These are phyloP conservation scores for Epizoanthus ramosus DNA, from an alignment of 92 coral and sea anemone genomes.

Conservation along the genomic window DNA sequence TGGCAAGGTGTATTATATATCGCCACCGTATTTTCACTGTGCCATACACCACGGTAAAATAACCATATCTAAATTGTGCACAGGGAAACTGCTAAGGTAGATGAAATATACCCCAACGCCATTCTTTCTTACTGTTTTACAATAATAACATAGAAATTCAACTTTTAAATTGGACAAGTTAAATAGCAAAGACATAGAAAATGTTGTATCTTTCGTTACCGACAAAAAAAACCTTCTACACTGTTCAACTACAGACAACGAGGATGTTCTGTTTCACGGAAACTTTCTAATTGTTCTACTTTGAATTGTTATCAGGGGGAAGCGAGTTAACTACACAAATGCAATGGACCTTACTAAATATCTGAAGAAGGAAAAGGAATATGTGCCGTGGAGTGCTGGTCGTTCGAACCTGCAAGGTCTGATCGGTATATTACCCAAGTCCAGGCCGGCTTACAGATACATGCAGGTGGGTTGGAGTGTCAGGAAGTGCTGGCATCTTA, in stretches of 20 bases:
- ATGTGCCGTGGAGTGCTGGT: conserved; percentile 73
- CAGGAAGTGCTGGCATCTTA: too few species aligned
- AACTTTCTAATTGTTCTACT: neutral
- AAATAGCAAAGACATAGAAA: too few species aligned
- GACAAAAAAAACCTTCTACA: too few species aligned
- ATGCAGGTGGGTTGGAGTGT: conserved; percentile 52
- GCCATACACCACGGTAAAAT: neutral
- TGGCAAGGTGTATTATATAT: neutral
- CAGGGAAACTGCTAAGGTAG: too few species aligned
- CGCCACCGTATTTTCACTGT: too few species aligned
- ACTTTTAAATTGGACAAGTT: too few species aligned
- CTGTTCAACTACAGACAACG: neutral
- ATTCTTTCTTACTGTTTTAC: too few species aligned
- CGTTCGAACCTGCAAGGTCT: neutral
- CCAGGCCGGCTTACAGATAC: conserved; percentile 59
- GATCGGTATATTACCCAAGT: conserved; percentile 39
- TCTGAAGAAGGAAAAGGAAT: conserved; percentile 57
- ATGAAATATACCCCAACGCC: too few species aligned
- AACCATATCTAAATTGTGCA: neutral
- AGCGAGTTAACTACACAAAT: conserved; percentile 62
- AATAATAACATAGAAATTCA: too few species aligned
- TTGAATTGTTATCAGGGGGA: conserved; percentile 54
- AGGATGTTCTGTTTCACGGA: neutral
- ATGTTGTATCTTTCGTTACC: too few species aligned
- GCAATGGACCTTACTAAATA: conserved; percentile 71